These are phyloP conservation scores for Bombus pascuorum DNA, from an alignment of 1,140 invertebrate genomes.

Conservation along the genomic window DNA sequence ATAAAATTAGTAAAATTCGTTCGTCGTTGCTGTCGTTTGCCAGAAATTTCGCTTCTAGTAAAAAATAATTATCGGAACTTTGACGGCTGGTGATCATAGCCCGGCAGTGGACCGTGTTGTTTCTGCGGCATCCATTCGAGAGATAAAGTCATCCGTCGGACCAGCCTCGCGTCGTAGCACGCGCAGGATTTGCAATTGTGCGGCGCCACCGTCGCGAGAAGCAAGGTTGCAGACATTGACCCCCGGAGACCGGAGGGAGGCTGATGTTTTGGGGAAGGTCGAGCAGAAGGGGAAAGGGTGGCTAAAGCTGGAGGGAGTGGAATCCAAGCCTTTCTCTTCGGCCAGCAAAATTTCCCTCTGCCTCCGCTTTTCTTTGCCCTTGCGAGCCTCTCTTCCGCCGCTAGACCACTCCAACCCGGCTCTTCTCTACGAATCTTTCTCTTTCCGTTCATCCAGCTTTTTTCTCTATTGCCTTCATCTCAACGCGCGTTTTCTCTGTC, in stretches of 20 bases:
- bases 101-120: too few relatives aligned
- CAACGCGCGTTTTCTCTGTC: neutral
- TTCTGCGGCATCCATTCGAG: neutral
- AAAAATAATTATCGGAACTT: too few relatives aligned
- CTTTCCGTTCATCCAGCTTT: neutral
- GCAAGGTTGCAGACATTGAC: constrained; percentile 65
- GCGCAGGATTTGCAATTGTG: constrained; percentile 31
- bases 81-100: too few relatives aligned
- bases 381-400: constrained; percentile 47
- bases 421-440: constrained; percentile 30
- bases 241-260: constrained; percentile 8
- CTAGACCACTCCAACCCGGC: constrained; percentile 59
- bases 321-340: constrained; percentile 38
- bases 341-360: constrained; percentile 37
- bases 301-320: neutral
- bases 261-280: constrained; percentile 55
- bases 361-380: constrained; percentile 29
- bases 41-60: too few relatives aligned
- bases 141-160: constrained; percentile 5
- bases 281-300: constrained; percentile 28
- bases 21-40: too few relatives aligned
- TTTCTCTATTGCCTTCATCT: constrained; percentile 1
- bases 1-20: too few relatives aligned
- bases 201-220: constrained; percentile 21
- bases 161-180: neutral